These are phyloP conservation scores for Delphinapterus leucas DNA, from an alignment of 2,113 vertebrate genomes.

Conservation along the genomic window DNA sequence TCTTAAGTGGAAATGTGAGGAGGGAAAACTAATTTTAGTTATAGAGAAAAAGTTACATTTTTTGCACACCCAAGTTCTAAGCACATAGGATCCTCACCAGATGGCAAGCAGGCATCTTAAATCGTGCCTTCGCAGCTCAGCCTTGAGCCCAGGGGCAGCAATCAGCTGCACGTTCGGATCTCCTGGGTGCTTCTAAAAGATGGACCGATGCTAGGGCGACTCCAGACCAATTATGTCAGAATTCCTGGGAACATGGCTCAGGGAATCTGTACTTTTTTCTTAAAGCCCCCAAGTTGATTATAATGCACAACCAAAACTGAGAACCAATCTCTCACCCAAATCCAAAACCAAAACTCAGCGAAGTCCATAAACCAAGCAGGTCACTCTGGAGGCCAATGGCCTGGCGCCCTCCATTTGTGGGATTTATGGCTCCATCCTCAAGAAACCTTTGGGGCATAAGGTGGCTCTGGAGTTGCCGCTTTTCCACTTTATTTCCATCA, in stretches of 20 bases:
- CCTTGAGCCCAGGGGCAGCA: too few species aligned
- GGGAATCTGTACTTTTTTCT: background rate
- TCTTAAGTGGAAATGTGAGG: background rate
- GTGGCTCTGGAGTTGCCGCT: background rate
- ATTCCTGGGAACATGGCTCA: background rate
- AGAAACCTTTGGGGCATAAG: background rate
- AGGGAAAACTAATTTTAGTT: background rate
- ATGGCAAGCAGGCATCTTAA: background rate
- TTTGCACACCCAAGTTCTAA: background rate
- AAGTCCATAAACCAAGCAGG: background rate
- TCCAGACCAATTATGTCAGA: background rate
- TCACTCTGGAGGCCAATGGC: background rate
- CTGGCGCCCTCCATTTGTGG: rapidly evolving
- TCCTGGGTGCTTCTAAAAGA: background rate
- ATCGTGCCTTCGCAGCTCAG: background rate
- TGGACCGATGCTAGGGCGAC: background rate
- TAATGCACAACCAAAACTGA: background rate
- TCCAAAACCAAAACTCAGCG: background rate
- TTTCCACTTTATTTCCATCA: background rate
- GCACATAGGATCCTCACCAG: background rate
- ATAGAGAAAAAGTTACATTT: background rate
- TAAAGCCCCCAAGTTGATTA: background rate
- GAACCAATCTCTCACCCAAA: background rate
- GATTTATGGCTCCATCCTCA: background rate
- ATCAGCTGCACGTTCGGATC: background rate